phyloP scores from a whole-genome alignment of 2,797 vertebrate genomes.

The Apogon hyalosoma region DNA sequence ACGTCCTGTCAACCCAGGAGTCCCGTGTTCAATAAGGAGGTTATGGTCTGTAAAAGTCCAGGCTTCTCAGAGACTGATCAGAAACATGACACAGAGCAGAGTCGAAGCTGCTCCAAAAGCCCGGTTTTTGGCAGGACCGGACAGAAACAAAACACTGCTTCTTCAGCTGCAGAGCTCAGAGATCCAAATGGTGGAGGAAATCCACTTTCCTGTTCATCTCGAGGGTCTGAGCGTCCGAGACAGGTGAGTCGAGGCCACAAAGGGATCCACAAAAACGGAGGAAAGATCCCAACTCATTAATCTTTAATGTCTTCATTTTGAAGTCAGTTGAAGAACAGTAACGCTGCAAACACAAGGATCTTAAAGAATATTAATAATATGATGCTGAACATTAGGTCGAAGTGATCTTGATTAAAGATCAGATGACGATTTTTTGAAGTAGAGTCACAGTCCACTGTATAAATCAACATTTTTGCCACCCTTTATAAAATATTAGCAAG shows the following conservation, averaged over 20 bases:
- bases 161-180: constrained; percentile 1
- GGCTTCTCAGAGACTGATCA: background rate
- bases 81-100: background rate
- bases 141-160: background rate
- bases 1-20: constrained; percentile 15
- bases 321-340: no score
- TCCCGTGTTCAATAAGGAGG: constrained; percentile 32
- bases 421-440: no score
- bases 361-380: no score
- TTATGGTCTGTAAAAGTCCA: constrained; percentile 1
- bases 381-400: no score
- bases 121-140: constrained; percentile 20
- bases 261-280: no score
- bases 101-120: rapidly evolving
- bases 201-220: background rate
- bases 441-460: no score
- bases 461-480: no score
- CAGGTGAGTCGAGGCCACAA: constrained; percentile 43
- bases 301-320: no score
- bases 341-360: no score
- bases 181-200: background rate
- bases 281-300: no score
- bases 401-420: no score
- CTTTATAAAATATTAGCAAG: no score
- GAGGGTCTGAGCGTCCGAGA: background rate